Percentiles rank a stretch among this genome's conserved stretches.
Evolutionary conservation across 1,140 invertebrate species (phyloP).

Genomic region (Sinonovacula constricta): DNA sequence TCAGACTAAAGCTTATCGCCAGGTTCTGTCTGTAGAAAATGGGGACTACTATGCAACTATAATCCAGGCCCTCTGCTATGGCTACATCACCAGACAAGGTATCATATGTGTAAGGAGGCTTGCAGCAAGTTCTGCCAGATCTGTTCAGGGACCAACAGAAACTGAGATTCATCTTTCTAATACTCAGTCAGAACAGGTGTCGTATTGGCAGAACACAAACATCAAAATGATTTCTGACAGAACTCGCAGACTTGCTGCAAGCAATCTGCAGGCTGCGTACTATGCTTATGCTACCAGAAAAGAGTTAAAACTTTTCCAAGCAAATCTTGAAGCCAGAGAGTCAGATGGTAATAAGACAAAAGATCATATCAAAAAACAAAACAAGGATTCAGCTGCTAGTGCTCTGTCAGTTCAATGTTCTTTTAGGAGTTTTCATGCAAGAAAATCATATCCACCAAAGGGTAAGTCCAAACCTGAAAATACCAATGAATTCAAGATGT

Average conservation of each 20-base stretch:
- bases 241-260: conserved; percentile 27
- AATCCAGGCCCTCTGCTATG: conserved; percentile 38
- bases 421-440: too few relatives aligned
- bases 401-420: too few relatives aligned
- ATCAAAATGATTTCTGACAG: conserved; percentile 46
- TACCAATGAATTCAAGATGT: too few relatives aligned
- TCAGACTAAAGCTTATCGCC: neutral
- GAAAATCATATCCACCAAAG: too few relatives aligned
- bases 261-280: conserved; percentile 24
- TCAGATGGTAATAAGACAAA: too few relatives aligned
- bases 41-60: conserved; percentile 34
- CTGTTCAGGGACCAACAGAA: conserved; percentile 26
- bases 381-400: too few relatives aligned
- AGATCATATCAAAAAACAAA: too few relatives aligned
- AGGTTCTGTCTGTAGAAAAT: conserved; percentile 6
- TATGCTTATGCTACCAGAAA: conserved; percentile 30
- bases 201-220: conserved; percentile 38
- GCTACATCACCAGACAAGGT: conserved; percentile 27
- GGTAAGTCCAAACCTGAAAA: too few relatives aligned
- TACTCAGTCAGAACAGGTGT: conserved; percentile 31
- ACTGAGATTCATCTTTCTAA: too few relatives aligned
- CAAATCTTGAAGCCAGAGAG: neutral
- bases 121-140: conserved; percentile 13
- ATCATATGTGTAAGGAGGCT: neutral
- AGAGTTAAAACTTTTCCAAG: neutral